phyloP scores from a whole-genome alignment of 2,113 vertebrate genomes.

The Lycocorax pyrrhopterus region DNA sequence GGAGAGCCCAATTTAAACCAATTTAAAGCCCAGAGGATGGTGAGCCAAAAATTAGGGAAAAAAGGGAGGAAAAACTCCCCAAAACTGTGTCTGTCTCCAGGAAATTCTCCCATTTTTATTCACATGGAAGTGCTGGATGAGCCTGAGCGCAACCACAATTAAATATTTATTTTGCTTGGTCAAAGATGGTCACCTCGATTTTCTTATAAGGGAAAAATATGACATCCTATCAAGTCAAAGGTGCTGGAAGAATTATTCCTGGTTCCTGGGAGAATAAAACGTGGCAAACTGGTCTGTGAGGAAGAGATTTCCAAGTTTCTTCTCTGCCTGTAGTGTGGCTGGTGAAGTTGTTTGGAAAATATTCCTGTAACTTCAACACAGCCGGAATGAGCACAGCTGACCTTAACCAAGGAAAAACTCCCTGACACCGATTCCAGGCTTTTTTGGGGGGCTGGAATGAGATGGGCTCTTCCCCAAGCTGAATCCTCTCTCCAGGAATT shows the following conservation, averaged over 20 bases:
- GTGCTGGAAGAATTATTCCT: not conserved
- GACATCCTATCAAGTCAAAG: accelerated
- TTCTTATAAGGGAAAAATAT: accelerated
- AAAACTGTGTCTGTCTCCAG: not conserved
- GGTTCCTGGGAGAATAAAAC: not conserved
- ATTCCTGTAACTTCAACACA: not conserved
- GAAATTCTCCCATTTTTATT: accelerated
- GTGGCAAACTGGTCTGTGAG: accelerated
- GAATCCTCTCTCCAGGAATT: not conserved
- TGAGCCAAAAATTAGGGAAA: accelerated
- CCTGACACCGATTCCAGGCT: not conserved
- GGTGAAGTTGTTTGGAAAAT: not conserved
- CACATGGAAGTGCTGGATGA: accelerated
- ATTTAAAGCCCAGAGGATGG: not conserved
- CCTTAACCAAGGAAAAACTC: not conserved
- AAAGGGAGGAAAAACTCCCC: accelerated
- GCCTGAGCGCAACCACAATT: not conserved
- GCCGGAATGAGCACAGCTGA: not conserved
- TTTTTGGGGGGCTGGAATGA: not conserved
- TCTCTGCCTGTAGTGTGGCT: accelerated
- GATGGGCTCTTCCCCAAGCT: not conserved
- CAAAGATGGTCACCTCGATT: accelerated
- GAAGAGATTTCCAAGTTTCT: not conserved
- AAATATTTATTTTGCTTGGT: not conserved
- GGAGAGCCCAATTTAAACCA: constrained; percentile 23